Conservation (phyloP, 2,113 vertebrate genomes). For the Girardinichthys multiradiatus region DNA sequence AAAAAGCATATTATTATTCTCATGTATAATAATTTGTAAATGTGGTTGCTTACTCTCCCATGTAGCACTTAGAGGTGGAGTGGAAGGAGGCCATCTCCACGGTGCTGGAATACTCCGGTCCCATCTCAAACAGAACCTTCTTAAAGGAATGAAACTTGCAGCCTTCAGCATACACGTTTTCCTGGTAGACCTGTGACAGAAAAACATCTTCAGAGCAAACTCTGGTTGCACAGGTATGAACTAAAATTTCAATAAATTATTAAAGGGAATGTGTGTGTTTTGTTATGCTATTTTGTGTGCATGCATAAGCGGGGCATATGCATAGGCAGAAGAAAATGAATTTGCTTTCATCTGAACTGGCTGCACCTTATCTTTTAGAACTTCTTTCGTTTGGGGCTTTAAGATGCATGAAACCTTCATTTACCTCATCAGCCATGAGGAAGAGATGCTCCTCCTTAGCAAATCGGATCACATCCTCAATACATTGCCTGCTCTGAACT, state of each 20-base stretch:
- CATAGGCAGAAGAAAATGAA: background rate
- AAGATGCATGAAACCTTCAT: background rate
- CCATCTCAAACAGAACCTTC: conserved; percentile 92
- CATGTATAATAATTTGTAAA: too few species aligned
- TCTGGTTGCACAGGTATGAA: background rate
- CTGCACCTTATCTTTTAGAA: background rate
- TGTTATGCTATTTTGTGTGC: too few species aligned
- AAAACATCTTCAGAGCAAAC: conserved; percentile 1
- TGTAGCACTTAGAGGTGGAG: conserved; percentile 93
- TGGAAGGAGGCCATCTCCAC: conserved; percentile 93
- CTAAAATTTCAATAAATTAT: background rate
- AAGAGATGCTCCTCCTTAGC: conserved; percentile 82
- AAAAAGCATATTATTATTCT: too few species aligned
- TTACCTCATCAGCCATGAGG: conserved; percentile 92
- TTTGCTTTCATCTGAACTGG: background rate
- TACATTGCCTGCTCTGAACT: conserved; percentile 83
- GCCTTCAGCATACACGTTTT: conserved; percentile 89
- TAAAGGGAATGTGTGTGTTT: background rate
- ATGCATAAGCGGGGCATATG: background rate
- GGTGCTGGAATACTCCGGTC: conserved; percentile 80
- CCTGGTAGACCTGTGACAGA: conserved; percentile 84
- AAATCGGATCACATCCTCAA: conserved; percentile 84
- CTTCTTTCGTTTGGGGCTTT: background rate
- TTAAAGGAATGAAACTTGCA: conserved; percentile 93
- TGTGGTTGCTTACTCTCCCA: conserved; percentile 88